These are phyloP conservation scores for Antennarius maculatus DNA, from an alignment of 2,797 vertebrate species.

Conservation along the genomic window DNA sequence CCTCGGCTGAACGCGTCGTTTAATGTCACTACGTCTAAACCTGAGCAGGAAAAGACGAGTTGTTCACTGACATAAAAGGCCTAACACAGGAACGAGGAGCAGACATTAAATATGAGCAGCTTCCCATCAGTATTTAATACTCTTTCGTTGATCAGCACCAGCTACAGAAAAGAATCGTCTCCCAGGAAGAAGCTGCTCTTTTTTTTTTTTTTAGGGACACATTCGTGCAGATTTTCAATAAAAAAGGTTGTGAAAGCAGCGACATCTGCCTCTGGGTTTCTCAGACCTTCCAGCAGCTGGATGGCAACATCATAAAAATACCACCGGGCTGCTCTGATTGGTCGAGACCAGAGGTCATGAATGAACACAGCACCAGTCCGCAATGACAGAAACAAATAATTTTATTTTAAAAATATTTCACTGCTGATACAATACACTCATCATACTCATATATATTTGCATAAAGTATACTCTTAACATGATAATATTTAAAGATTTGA, in stretches of 20 bases:
- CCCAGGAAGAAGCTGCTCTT: no score
- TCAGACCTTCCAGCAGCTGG: slow-evolving; percentile 27
- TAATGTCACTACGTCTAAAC: no score
- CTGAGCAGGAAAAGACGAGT: no score
- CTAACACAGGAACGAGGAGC: slow-evolving; percentile 1
- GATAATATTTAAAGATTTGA: slow-evolving; percentile 96
- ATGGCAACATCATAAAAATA: slow-evolving; percentile 59
- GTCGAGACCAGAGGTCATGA: slow-evolving; percentile 15
- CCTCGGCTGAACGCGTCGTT: no score
- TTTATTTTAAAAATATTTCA: slow-evolving; percentile 99
- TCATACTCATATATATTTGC: slow-evolving; percentile 91
- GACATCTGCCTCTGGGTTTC: not conserved
- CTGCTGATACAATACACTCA: slow-evolving; percentile 98
- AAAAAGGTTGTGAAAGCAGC: no score
- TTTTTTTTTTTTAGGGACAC: no score
- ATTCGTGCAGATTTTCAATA: no score
- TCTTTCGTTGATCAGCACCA: no score
- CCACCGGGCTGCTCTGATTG: slow-evolving; percentile 42
- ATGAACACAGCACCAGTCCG: not conserved
- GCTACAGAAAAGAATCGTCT: no score
- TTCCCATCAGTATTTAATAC: no score
- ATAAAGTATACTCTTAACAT: slow-evolving; percentile 96
- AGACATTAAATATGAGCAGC: slow-evolving; percentile 26
- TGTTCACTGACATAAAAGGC: not conserved
- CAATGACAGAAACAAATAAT: slow-evolving; percentile 85